A percentile compares a stretch with the other conserved stretches of the same genome.
These are phyloP conservation scores for Sebastes umbrosus DNA, from an alignment of 2,797 vertebrate genomes.

Conservation along the genomic window DNA sequence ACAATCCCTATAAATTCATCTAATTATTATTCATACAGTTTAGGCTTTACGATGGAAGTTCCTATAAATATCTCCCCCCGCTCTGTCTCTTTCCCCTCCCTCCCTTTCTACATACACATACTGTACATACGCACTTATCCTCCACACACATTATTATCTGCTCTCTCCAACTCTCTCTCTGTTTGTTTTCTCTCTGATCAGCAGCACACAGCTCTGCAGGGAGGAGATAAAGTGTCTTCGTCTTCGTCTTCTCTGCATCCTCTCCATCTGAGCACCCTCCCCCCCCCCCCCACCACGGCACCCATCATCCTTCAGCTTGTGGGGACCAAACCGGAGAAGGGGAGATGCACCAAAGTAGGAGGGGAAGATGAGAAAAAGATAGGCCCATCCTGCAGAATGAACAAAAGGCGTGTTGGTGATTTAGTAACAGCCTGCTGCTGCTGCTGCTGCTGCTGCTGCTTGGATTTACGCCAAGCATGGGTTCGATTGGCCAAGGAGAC, in stretches of 20 bases:
- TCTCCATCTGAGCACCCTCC: background rate
- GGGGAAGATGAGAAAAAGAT: slow-evolving; percentile 39
- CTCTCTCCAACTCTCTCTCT: slow-evolving; percentile 15
- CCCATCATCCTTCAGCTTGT: slow-evolving; percentile 42
- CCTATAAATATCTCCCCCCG: slow-evolving; percentile 46
- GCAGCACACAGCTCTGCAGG: slow-evolving; percentile 49
- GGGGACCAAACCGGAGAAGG: slow-evolving; percentile 22
- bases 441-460: slow-evolving; percentile 29
- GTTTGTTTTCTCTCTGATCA: slow-evolving; percentile 51
- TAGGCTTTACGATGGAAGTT: slow-evolving; percentile 25
- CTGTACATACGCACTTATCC: slow-evolving; percentile 16
- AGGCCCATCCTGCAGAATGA: slow-evolving; percentile 37
- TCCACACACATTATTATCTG: slow-evolving; percentile 37
- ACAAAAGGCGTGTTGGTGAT: slow-evolving; percentile 50
- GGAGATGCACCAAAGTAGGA: slow-evolving; percentile 4
- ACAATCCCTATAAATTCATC: slow-evolving; percentile 36
- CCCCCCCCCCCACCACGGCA: slow-evolving; percentile 1
- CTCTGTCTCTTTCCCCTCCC: slow-evolving; percentile 8
- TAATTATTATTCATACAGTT: slow-evolving; percentile 63
- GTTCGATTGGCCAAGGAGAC: slow-evolving; percentile 49
- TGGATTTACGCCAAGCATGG: slow-evolving; percentile 47
- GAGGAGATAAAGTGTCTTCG: slow-evolving; percentile 54
- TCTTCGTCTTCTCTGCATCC: slow-evolving; percentile 25
- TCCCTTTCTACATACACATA: slow-evolving; percentile 6
- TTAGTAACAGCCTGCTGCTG: slow-evolving; percentile 33